phyloP scores from a whole-genome alignment of 2,797 vertebrate genomes.

The Gymnoscopelus braueri region DNA sequence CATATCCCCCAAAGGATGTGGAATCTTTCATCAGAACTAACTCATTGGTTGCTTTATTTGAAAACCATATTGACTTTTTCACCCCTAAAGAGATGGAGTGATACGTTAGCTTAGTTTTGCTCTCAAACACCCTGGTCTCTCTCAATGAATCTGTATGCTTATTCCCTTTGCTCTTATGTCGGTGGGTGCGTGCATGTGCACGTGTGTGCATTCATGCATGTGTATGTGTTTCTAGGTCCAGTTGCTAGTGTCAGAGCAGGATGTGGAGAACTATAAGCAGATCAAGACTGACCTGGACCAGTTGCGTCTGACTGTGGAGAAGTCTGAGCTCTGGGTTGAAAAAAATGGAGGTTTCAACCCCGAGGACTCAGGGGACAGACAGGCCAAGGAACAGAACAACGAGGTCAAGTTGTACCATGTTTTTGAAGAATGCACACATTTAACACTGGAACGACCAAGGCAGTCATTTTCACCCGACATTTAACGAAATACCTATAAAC shows the following conservation, averaged over 20 bases:
- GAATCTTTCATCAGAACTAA: no score
- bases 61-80: no score
- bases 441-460: background rate
- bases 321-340: conserved; percentile 98
- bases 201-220: conserved; percentile 2
- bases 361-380: conserved; percentile 85
- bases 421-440: conserved; percentile 15
- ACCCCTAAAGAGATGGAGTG: no score
- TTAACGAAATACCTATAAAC: no score
- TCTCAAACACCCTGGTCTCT: no score
- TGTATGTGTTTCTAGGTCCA: conserved; percentile 86
- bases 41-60: no score
- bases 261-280: conserved; percentile 99
- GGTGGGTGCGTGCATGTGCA: conserved; percentile 7
- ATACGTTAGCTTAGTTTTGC: no score
- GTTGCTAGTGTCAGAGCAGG: conserved; percentile 94
- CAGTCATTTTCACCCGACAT: no score
- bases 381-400: conserved; percentile 86
- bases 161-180: background rate
- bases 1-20: no score
- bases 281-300: conserved; percentile 96
- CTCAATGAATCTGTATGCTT: no score
- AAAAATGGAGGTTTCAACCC: conserved; percentile 88
- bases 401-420: conserved; percentile 79
- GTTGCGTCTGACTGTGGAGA: conserved; percentile 95